A percentile compares a stretch with the other conserved stretches of the same genome.
Conservation (phyloP, 2,888 invertebrate genomes). For the Hyppa rectilinea region DNA sequence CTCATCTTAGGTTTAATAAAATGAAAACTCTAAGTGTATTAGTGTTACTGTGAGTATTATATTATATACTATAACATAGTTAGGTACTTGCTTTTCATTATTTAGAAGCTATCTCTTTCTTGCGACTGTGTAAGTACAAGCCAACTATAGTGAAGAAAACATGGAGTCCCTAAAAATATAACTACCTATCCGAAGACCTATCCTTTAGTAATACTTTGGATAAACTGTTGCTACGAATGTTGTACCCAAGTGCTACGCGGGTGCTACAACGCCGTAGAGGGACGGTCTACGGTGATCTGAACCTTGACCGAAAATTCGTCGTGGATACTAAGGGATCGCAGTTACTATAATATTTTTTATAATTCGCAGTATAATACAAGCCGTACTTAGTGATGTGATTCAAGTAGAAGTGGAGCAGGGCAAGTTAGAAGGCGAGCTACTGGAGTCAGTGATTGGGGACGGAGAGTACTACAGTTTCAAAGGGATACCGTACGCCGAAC, state of each 20-base stretch:
- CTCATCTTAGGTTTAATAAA: background rate
- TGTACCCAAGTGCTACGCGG: background rate
- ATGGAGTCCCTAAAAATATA: background rate
- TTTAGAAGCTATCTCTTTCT: background rate
- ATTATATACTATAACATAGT: background rate
- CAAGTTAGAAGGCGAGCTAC: constrained; percentile 23
- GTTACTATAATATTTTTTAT: background rate
- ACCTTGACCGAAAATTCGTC: too few relatives aligned
- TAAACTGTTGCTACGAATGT: background rate
- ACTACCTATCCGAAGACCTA: background rate
- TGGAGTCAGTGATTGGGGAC: constrained; percentile 17
- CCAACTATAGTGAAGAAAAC: background rate
- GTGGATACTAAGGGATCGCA: background rate
- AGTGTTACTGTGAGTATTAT: constrained; percentile 15
- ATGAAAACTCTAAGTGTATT: constrained; percentile 17
- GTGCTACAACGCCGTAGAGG: background rate
- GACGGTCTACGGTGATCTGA: too few relatives aligned
- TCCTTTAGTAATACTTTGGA: background rate
- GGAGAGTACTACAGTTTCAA: constrained; percentile 42
- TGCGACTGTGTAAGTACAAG: background rate
- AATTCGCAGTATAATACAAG: constrained; percentile 13
- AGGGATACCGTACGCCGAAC: constrained; percentile 41
- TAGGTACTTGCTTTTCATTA: background rate
- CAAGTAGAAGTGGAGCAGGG: constrained; percentile 33
- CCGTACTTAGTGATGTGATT: constrained; percentile 8